Evolutionary conservation across 1,140 invertebrate genomes (phyloP).

Genomic region (Ceratosolen solmsi): DNA sequence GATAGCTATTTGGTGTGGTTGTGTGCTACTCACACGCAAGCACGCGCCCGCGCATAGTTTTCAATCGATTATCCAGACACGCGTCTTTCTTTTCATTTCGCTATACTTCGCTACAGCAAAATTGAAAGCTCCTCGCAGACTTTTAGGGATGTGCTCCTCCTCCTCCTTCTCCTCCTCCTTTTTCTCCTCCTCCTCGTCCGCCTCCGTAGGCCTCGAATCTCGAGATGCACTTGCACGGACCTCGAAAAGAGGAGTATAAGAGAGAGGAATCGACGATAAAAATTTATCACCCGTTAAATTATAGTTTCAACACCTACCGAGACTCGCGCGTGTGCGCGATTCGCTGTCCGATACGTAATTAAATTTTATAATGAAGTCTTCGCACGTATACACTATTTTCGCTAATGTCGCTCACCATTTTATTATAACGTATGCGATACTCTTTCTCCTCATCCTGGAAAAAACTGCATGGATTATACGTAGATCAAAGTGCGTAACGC

Average conservation of each 20-base stretch:
- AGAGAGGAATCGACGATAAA: conserved; percentile 37
- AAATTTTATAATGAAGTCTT: conserved; percentile 51
- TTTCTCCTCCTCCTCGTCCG: background rate
- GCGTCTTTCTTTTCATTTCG: background rate
- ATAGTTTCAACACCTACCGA: conserved; percentile 48
- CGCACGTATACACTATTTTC: background rate
- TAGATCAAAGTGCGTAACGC: background rate
- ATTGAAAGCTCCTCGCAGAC: conserved; percentile 23
- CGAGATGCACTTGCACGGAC: background rate
- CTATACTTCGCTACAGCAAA: background rate
- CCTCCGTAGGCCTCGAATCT: background rate
- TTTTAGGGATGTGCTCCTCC: background rate
- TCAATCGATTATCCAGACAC: conserved; percentile 20
- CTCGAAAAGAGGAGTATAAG: background rate
- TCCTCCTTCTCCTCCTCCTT: background rate
- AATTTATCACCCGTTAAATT: conserved; percentile 49
- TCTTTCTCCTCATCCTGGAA: background rate
- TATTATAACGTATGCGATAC: conserved; percentile 30
- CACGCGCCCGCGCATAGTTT: background rate
- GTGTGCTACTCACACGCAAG: too few species aligned
- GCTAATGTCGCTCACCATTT: background rate
- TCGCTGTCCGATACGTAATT: conserved; percentile 31
- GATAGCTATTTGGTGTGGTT: too few species aligned
- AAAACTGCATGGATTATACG: background rate
- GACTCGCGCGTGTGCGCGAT: background rate